A percentile compares a stretch with the other conserved stretches of the same genome.
These are phyloP conservation scores for Uria lomvia DNA, from an alignment of 2,113 vertebrate species.

Conservation along the genomic window DNA sequence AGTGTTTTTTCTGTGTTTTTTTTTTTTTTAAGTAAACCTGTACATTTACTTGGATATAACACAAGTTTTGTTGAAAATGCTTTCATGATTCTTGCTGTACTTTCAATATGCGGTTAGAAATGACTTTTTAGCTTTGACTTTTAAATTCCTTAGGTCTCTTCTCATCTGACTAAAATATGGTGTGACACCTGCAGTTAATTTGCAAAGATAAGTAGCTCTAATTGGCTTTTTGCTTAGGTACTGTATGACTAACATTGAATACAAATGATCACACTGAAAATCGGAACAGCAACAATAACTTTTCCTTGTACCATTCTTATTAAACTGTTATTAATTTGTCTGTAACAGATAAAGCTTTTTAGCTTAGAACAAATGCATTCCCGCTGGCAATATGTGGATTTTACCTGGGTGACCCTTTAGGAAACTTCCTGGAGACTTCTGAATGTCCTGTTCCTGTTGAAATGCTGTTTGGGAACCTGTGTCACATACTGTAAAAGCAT, in stretches of 20 bases:
- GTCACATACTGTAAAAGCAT: background rate
- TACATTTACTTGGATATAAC: background rate
- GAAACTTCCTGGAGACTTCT: background rate
- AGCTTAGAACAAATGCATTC: background rate
- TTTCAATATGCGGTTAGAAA: background rate
- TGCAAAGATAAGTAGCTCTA: background rate
- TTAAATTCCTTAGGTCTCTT: background rate
- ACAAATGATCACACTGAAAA: background rate
- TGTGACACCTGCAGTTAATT: background rate
- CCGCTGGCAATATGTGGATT: background rate
- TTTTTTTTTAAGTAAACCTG: background rate
- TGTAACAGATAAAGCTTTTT: background rate
- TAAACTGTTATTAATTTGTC: too few species aligned
- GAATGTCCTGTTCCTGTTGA: background rate
- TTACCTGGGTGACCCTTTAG: background rate
- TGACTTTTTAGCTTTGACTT: background rate
- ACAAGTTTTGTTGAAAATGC: background rate
- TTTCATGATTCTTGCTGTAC: background rate
- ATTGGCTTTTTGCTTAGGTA: background rate
- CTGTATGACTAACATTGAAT: background rate
- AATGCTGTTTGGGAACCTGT: background rate
- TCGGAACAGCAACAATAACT: background rate
- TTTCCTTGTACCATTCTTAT: background rate
- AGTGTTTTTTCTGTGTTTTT: background rate
- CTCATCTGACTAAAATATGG: background rate